These are phyloP conservation scores for Onychostoma macrolepis DNA, from an alignment of 2,113 vertebrate species.

Conservation along the genomic window DNA sequence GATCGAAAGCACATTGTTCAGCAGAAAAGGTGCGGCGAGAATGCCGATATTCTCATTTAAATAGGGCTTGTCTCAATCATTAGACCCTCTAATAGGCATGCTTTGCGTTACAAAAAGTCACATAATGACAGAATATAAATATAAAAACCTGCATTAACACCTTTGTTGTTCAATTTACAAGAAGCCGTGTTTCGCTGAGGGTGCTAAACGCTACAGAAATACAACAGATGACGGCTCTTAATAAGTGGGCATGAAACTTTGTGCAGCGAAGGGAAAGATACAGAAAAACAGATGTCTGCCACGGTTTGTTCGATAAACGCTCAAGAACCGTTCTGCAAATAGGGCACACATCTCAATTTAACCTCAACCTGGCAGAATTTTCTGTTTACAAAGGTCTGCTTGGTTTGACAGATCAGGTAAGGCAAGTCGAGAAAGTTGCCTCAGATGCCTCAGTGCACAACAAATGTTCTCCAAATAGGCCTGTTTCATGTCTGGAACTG, in stretches of 20 bases:
- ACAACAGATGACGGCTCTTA: constrained; percentile 31
- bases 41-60: constrained; percentile 75
- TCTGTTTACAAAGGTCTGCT: neutral
- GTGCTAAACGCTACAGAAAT: constrained; percentile 69
- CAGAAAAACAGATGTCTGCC: constrained; percentile 8
- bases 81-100: constrained; percentile 71
- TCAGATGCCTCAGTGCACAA: neutral
- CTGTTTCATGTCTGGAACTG: neutral
- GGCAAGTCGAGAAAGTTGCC: neutral
- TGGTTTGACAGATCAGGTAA: neutral
- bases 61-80: constrained; percentile 69
- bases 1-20: constrained; percentile 64
- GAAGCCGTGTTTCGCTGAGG: constrained; percentile 29
- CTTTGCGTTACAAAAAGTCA: constrained; percentile 69
- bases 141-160: constrained; percentile 71
- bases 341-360: constrained; percentile 27
- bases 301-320: neutral
- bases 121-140: constrained; percentile 68
- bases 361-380: neutral
- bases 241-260: constrained; percentile 19
- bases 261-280: neutral
- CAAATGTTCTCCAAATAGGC: neutral
- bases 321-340: neutral
- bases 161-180: constrained; percentile 70
- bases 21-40: constrained; percentile 55